Conservation (phyloP, 2,888 invertebrate species). For the Drosophila gaucha region DNA sequence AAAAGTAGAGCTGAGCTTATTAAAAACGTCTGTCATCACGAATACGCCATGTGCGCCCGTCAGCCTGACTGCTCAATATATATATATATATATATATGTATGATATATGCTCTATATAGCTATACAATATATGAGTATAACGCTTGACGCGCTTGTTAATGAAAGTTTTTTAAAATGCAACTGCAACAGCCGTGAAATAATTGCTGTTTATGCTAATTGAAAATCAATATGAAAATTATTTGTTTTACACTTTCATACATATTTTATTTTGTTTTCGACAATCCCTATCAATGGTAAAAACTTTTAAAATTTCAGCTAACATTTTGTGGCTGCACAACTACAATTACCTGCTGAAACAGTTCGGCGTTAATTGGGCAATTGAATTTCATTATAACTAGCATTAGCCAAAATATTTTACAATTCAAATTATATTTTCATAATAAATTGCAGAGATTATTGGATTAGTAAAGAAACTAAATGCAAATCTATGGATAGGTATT, state of each 20-base stretch:
- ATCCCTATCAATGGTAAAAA: neutral
- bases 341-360: too few relatives aligned
- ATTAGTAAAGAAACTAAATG: too few relatives aligned
- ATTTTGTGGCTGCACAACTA: too few relatives aligned
- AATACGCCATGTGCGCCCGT: conserved; percentile 41
- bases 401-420: too few relatives aligned
- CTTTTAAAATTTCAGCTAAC: too few relatives aligned
- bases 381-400: too few relatives aligned
- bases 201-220: conserved; percentile 59
- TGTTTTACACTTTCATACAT: neutral
- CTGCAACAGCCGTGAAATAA: conserved; percentile 47
- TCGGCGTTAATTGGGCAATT: too few relatives aligned
- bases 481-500: too few relatives aligned
- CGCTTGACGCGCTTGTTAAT: conserved; percentile 24
- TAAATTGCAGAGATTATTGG: too few relatives aligned
- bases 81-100: conserved; percentile 5
- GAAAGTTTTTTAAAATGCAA: conserved; percentile 39
- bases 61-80: conserved; percentile 12
- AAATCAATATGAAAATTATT: conserved; percentile 51
- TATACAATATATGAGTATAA: neutral
- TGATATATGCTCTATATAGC: neutral
- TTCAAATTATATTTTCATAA: too few relatives aligned
- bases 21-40: conserved; percentile 49
- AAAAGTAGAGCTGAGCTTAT: conserved; percentile 22
- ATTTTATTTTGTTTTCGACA: neutral